Evolutionary conservation across 2,113 vertebrate species (phyloP).

Genomic region (Pimephales promelas): DNA sequence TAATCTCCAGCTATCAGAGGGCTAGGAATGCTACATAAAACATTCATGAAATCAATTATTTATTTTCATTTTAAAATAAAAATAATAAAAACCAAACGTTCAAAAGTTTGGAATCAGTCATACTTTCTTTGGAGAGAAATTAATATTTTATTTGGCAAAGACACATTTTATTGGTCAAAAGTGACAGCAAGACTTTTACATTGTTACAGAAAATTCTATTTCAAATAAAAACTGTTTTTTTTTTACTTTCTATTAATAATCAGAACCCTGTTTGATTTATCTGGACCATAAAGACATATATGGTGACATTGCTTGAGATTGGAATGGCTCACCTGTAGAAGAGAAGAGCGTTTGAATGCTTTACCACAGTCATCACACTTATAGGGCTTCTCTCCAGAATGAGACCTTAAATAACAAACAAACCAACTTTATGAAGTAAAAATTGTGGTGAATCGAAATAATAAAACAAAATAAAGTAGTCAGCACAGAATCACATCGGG

Average conservation of each 20-base stretch:
- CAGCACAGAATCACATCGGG: neutral
- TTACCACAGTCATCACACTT: conserved; percentile 88
- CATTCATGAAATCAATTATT: too few relatives aligned
- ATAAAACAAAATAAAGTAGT: conserved; percentile 37
- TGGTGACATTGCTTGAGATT: neutral
- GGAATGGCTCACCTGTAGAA: conserved; percentile 80
- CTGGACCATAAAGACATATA: neutral
- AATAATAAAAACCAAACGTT: too few relatives aligned
- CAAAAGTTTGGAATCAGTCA: too few relatives aligned
- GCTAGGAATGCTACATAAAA: too few relatives aligned
- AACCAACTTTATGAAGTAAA: neutral
- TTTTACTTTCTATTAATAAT: neutral
- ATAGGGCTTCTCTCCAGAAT: conserved; percentile 93
- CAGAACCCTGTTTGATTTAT: neutral
- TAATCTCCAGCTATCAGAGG: too few relatives aligned
- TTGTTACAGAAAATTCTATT: neutral
- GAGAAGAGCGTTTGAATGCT: conserved; percentile 90
- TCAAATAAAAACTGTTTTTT: neutral
- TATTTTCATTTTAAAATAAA: too few relatives aligned
- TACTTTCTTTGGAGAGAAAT: neutral
- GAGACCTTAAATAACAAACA: conserved; percentile 71
- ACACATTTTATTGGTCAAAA: neutral
- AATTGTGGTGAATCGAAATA: neutral
- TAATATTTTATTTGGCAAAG: neutral
- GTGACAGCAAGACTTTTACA: neutral